Conservation (phyloP, 1,140 invertebrate genomes). For the Agrilus planipennis region DNA sequence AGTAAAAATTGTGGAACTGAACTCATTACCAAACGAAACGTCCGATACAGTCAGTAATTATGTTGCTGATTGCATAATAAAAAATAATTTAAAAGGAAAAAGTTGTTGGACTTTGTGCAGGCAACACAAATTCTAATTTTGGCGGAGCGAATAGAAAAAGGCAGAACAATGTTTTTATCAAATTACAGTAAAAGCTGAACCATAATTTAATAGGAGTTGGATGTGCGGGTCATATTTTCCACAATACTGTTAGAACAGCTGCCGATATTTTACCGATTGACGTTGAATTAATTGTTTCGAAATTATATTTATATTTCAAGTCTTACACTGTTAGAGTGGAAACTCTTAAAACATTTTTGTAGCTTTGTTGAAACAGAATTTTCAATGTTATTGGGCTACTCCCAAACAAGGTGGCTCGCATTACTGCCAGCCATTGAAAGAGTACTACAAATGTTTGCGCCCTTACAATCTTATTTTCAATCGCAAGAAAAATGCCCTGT, state of each 20-base stretch:
- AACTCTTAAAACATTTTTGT: conserved; percentile 23
- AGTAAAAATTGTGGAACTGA: conserved; percentile 12
- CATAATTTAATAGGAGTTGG: conserved; percentile 14
- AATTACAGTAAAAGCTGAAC: conserved; percentile 15
- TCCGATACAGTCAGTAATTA: conserved; percentile 13
- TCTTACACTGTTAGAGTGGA: conserved; percentile 23
- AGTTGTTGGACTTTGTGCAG: conserved; percentile 22
- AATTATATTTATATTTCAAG: conserved; percentile 25
- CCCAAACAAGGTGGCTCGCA: conserved; percentile 19
- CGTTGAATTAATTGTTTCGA: conserved; percentile 18
- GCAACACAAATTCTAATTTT: conserved; percentile 28
- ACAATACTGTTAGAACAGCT: conserved; percentile 19
- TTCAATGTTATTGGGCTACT: conserved; percentile 13
- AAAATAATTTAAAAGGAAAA: conserved; percentile 14
- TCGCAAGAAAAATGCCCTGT: conserved; percentile 12
- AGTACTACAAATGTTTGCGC: conserved; percentile 12
- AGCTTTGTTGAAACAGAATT: conserved; percentile 17
- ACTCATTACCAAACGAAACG: conserved; percentile 9
- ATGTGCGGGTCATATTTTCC: conserved; percentile 22
- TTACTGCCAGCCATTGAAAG: conserved; percentile 17
- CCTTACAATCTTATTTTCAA: conserved; percentile 17
- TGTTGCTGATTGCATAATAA: conserved; percentile 8
- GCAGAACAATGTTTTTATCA: conserved; percentile 17
- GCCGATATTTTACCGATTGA: conserved; percentile 20
- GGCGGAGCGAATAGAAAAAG: conserved; percentile 18